phyloP scores from a whole-genome alignment of 2,888 invertebrate genomes.

The Eupithecia subfuscata region DNA sequence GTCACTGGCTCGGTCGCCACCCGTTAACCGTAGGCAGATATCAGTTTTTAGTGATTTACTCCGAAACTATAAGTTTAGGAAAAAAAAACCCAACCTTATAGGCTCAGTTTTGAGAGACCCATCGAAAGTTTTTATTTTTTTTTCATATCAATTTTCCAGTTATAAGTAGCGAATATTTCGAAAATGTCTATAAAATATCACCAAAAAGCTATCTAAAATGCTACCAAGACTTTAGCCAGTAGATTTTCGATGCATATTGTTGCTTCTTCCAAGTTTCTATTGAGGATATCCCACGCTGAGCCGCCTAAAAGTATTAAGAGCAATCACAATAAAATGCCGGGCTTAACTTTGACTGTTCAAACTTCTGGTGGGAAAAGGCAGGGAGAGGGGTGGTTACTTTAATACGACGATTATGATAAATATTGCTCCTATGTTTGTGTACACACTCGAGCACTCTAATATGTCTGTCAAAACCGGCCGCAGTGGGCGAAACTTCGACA shows the following conservation, averaged over 20 bases:
- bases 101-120: no score
- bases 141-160: no score
- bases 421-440: background rate
- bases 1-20: no score
- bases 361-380: slow-evolving; percentile 36
- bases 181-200: background rate
- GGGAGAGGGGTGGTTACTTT: slow-evolving; percentile 19
- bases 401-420: background rate
- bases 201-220: background rate
- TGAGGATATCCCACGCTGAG: slow-evolving; percentile 72
- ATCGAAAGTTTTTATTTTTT: no score
- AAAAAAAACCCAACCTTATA: no score
- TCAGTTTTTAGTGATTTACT: no score
- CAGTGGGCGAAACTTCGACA: background rate
- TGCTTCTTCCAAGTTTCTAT: slow-evolving; percentile 61
- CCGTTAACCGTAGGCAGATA: no score
- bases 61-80: no score
- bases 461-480: background rate
- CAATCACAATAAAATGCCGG: slow-evolving; percentile 67
- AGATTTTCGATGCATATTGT: slow-evolving; percentile 22
- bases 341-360: slow-evolving; percentile 59
- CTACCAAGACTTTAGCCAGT: background rate
- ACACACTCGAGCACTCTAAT: background rate
- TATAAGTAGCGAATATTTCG: no score
- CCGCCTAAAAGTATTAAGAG: slow-evolving; percentile 66